These are phyloP conservation scores for Tortricodes alternella DNA, from an alignment of 2,888 invertebrate genomes.

Conservation along the genomic window DNA sequence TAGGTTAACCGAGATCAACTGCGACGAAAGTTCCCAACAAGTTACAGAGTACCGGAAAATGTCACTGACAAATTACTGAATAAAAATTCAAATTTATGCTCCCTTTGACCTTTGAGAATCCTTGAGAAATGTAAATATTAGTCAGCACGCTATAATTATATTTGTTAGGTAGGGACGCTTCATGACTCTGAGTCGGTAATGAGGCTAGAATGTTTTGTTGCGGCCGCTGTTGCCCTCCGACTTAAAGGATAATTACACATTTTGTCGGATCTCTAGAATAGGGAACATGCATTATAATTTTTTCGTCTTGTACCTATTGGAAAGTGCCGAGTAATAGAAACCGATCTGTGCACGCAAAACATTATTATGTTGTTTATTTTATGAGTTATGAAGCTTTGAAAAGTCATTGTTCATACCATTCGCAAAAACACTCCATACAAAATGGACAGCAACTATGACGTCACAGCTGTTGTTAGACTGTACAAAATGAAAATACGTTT, in stretches of 20 bases:
- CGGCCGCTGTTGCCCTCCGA: neutral
- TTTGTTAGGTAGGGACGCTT: slow-evolving; percentile 14
- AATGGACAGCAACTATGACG: too few species aligned
- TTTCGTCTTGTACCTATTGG: too few species aligned
- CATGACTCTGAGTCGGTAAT: slow-evolving; percentile 5
- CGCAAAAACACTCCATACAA: too few species aligned
- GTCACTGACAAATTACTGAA: slow-evolving; percentile 45
- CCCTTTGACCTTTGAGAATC: slow-evolving; percentile 25
- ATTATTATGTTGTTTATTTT: too few species aligned
- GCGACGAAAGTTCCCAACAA: slow-evolving; percentile 37
- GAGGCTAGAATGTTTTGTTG: slow-evolving; percentile 10
- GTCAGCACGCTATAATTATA: slow-evolving; percentile 14
- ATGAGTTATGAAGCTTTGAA: too few species aligned
- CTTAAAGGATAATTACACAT: neutral
- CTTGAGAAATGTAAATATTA: slow-evolving; percentile 19
- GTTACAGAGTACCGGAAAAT: slow-evolving; percentile 43
- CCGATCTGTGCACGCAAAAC: too few species aligned
- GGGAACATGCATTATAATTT: too few species aligned
- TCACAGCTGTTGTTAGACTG: too few species aligned
- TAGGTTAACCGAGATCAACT: slow-evolving; percentile 42
- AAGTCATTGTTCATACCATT: too few species aligned
- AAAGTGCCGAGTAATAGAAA: too few species aligned
- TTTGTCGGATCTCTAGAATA: too few species aligned
- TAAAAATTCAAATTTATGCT: slow-evolving; percentile 31
- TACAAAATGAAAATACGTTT: too few species aligned